Base-by-base conservation (phyloP, 2,797 vertebrate species). In the Schizopygopsis pylzovi region DNA sequence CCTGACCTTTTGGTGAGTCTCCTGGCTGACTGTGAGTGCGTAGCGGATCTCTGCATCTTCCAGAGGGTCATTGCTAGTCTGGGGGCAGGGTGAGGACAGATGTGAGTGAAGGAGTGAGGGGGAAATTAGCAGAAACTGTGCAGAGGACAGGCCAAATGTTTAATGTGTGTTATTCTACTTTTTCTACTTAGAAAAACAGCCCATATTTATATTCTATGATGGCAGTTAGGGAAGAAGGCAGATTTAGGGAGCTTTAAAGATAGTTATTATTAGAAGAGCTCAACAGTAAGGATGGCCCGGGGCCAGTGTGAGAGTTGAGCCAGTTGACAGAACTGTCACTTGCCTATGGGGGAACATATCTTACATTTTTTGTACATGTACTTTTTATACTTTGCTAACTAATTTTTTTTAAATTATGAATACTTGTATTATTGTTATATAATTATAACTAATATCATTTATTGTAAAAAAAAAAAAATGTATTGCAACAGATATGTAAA, bases 1-100 rank as follows among this genome's bases (percentile, higher is more conserved):
- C 95, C 95, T 96, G 95, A 98, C 97, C 97, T 98, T 96, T 95
- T 97, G 95, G 61, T 97, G 96, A 68, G 96, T 93, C 94, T 98
- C 97, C 94, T 96, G 96, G 97, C 97, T 98, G 95, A 98, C 92
- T 92, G 96, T 96, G 93, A 98, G 92, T 91, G 97, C 97, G 96
- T 96, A 96, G 95, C 94, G 95, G 93, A 97, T 91, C 92, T 98
- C 97, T 91, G 97, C 97, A 85, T 97, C 97, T 93, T 96, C 95
- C 94, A 96, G 93, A 91, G 86, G 96, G 90, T 93, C 94, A 87
- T 61, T 33, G 90, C 89, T 92, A 90, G 91, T 92, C 94, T 94
- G 93, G 93, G 91, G 91, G 87, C 92, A 89, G 91, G 89, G 91
- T 91, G 90, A 88, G 90, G 90, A 90, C 89, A 89, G 67, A 88